A percentile compares a stretch with the other conserved stretches of the same genome.
Conservation (phyloP, 1,140 invertebrate species). For the Psix sp. region DNA sequence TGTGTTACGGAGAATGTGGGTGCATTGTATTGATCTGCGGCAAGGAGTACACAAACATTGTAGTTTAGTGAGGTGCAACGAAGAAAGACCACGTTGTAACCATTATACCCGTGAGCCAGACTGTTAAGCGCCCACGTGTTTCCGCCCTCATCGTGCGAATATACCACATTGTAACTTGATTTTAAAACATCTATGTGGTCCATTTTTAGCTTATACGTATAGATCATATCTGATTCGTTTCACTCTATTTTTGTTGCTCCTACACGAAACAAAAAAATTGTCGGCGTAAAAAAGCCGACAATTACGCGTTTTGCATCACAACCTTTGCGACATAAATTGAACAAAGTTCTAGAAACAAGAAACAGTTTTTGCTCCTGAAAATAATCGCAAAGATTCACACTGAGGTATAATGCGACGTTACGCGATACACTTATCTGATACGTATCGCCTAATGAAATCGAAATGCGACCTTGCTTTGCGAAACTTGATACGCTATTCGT, state of each 20-base stretch:
- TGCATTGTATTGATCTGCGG: slow-evolving; percentile 68
- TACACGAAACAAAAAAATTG: too few species aligned
- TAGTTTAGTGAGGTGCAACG: slow-evolving; percentile 57
- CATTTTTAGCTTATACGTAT: slow-evolving; percentile 9
- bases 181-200: slow-evolving; percentile 8
- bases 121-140: slow-evolving; percentile 68
- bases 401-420: slow-evolving; percentile 23
- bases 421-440: slow-evolving; percentile 44
- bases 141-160: slow-evolving; percentile 68
- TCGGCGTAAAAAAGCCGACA: too few species aligned
- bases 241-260: too few species aligned
- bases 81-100: slow-evolving; percentile 61
- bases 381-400: slow-evolving; percentile 2
- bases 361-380: background rate
- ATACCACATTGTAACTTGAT: slow-evolving; percentile 46
- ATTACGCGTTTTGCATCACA: too few species aligned
- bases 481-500: slow-evolving; percentile 39
- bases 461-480: slow-evolving; percentile 57
- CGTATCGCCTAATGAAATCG: slow-evolving; percentile 51
- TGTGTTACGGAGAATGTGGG: slow-evolving; percentile 62
- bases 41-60: slow-evolving; percentile 67
- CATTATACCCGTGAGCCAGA: slow-evolving; percentile 66
- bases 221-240: too few species aligned
- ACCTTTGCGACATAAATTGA: too few species aligned
- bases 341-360: too few species aligned